Conservation (phyloP, 37 sponge, comb jelly and placozoan genomes). For the Aphrocallistes beatrix region DNA sequence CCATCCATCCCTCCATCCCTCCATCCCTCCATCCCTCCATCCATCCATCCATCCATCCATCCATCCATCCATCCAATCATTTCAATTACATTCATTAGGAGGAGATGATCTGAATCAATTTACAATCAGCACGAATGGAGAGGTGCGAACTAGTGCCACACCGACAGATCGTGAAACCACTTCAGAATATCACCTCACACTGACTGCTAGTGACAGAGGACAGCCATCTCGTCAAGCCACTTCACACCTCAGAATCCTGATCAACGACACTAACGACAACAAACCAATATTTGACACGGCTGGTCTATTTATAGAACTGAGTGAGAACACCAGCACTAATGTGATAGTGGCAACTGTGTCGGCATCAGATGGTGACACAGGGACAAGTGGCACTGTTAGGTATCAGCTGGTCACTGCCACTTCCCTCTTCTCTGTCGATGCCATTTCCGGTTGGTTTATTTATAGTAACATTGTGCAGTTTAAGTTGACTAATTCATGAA, state of each 20-base stretch:
- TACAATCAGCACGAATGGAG: background rate
- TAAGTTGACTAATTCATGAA: too few relatives aligned
- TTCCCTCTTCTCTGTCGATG: background rate
- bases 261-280: constrained; percentile 57
- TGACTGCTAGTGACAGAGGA: background rate
- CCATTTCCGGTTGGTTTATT: background rate
- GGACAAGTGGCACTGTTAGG: constrained; percentile 25
- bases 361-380: constrained; percentile 58
- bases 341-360: constrained; percentile 8
- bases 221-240: background rate
- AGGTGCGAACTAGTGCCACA: background rate
- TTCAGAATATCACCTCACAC: background rate
- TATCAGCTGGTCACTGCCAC: constrained; percentile 21
- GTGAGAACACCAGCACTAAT: constrained; percentile 27
- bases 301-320: constrained; percentile 16
- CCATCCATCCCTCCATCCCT: too few relatives aligned
- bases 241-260: background rate
- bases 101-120: too few relatives aligned
- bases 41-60: too few relatives aligned
- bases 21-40: too few relatives aligned
- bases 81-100: too few relatives aligned
- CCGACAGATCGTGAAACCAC: background rate
- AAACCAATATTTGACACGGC: constrained; percentile 40
- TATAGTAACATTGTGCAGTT: too few relatives aligned
- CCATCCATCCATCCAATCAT: too few relatives aligned